Percentiles rank a stretch among this genome's conserved stretches.
Conservation (phyloP, 2,888 invertebrate species). For the Ashinkailepas kermadecensis region DNA sequence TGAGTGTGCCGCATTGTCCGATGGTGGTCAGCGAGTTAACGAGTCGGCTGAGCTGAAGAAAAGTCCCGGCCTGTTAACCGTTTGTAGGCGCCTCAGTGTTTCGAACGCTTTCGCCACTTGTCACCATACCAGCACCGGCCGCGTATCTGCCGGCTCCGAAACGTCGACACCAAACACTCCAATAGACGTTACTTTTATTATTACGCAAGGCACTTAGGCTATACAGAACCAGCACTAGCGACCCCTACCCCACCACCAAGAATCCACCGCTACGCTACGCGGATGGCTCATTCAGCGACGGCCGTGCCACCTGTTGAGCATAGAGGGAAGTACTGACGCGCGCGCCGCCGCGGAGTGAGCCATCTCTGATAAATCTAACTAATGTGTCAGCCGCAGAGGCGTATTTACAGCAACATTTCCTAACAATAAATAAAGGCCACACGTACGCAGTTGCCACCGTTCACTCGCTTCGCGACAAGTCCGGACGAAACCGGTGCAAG, state of each 20-base stretch:
- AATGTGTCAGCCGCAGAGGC: background rate
- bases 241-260: slow-evolving; percentile 13
- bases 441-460: too few relatives aligned
- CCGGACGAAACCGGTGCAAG: too few relatives aligned
- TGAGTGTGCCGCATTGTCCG: too few relatives aligned
- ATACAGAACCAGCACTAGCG: slow-evolving; percentile 1
- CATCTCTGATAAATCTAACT: background rate
- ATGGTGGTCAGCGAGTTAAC: too few relatives aligned
- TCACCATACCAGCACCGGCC: too few relatives aligned
- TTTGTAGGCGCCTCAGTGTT: too few relatives aligned
- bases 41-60: too few relatives aligned
- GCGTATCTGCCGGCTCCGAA: too few relatives aligned
- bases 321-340: background rate
- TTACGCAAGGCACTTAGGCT: slow-evolving; percentile 21
- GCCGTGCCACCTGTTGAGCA: background rate
- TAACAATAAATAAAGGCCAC: slow-evolving; percentile 16
- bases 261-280: background rate
- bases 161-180: too few relatives aligned
- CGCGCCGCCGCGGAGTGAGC: slow-evolving; percentile 1
- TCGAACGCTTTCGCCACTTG: too few relatives aligned
- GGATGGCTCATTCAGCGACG: background rate
- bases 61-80: too few relatives aligned
- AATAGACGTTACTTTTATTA: slow-evolving; percentile 5
- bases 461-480: too few relatives aligned
- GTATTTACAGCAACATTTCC: slow-evolving; percentile 2